Evolutionary conservation across 2,797 vertebrate species (phyloP), one percentile per base, ranked within the genome.

Genomic region (Brachyalestes nurse): DNA sequence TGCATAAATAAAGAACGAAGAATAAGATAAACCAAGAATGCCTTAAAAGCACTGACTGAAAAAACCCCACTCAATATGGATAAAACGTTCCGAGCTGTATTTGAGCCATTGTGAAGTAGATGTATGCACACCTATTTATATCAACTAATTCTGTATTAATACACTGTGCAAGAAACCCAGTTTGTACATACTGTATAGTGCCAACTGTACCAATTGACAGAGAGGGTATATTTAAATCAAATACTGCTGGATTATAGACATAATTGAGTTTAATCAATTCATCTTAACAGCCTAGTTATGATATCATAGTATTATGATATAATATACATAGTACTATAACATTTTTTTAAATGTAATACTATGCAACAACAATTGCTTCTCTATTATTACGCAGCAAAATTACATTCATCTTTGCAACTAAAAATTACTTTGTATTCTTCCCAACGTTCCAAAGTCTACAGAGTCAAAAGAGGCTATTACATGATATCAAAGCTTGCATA

Each of bases 391-490:
- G 16, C 6, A 64, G 2, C 21, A 64, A 49, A 49, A 61, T 14
- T 12, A 13, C 47, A 28, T 16, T 28, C 28, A 28, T 47, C 28
- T 78, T 62, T 62, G 60, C 61, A 74, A 45, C 1, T 7, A 23
- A 40, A 51, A 51, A 53, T 51, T 51, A 51, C 61, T 38, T 16
- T 0, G 5, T 16, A 51, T 55, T 65, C 47, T 75, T 25, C 51
- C 12, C 16, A 21, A 72, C 16, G 14, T 16, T 55, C 13, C 53
- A 73, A 40, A 58, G 53, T 55, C 5, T 28, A 21, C 66, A 65
- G 69, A 25, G 40, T 75, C 47, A 81, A 45, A 70, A 21, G 25
- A 64, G 28, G 47, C 25, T 65, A 42, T 0, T 21, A 61, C 75
- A 40, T 53, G 28, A 67, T 4, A 4, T 64, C 51, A 65, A 40